Evolutionary conservation across 2,797 vertebrate species (phyloP).

Genomic region (Chrysocyon brachyurus): DNA sequence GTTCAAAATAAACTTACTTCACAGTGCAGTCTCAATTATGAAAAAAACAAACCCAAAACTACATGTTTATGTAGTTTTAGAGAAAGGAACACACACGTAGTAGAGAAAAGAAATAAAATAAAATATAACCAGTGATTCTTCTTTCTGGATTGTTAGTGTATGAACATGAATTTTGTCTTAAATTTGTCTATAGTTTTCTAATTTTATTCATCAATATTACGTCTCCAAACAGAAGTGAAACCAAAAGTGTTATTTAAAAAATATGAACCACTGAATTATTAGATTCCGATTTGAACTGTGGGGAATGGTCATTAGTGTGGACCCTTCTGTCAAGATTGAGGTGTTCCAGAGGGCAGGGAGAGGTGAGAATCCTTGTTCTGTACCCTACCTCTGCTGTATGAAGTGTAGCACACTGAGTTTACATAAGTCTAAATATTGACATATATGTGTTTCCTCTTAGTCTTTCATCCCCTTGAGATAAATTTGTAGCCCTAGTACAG

Average conservation of each 20-base stretch:
- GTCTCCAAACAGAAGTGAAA: neutral
- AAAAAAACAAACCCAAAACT: neutral
- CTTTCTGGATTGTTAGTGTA: neutral
- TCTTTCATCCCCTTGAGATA: constrained; percentile 26
- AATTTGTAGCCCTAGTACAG: neutral
- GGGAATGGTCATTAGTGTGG: neutral
- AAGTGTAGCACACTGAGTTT: neutral
- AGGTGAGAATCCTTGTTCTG: neutral
- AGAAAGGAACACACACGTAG: neutral
- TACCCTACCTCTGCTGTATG: neutral
- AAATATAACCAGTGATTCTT: neutral
- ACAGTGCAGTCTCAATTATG: neutral
- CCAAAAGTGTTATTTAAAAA: neutral
- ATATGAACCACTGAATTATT: neutral
- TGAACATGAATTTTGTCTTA: neutral
- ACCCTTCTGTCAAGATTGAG: neutral
- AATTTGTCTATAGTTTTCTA: neutral
- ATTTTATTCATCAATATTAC: neutral
- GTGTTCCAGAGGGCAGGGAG: neutral
- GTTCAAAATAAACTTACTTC: neutral
- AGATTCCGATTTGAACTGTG: neutral
- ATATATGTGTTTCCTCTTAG: neutral
- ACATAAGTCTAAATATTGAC: neutral
- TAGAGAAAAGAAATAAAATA: neutral
- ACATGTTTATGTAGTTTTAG: neutral